A percentile compares a stretch with the other conserved stretches of the same genome.
phyloP scores from a whole-genome alignment of 2,888 invertebrate species.

The Noctua comes region DNA sequence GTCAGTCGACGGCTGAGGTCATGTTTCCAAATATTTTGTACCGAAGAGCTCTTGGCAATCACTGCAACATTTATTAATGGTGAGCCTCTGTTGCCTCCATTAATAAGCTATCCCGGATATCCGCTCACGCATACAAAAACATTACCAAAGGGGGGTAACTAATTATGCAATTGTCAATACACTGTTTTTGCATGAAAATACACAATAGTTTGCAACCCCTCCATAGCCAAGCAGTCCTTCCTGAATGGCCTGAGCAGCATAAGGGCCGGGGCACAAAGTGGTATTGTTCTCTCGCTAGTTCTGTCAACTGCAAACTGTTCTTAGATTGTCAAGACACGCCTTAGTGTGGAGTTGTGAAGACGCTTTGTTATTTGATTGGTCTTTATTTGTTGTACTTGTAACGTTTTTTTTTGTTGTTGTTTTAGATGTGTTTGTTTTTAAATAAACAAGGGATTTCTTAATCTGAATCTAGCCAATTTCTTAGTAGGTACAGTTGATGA shows the following conservation, averaged over 20 bases:
- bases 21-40: background rate
- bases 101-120: background rate
- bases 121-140: background rate
- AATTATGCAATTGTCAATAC: background rate
- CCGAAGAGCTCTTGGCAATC: background rate
- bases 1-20: too few relatives aligned
- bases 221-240: conserved; percentile 7
- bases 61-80: background rate
- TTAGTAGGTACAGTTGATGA: too few relatives aligned
- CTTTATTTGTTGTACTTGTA: background rate
- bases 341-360: conserved; percentile 4
- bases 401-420: too few relatives aligned
- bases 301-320: conserved; percentile 50
- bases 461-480: background rate
- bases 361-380: conserved; percentile 46
- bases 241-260: conserved; percentile 22
- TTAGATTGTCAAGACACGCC: conserved; percentile 13
- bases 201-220: conserved; percentile 28
- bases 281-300: conserved; percentile 25
- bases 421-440: background rate
- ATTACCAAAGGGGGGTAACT: too few relatives aligned
- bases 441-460: background rate
- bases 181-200: conserved; percentile 37
- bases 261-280: conserved; percentile 42
- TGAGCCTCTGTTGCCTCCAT: too few relatives aligned